These are phyloP conservation scores for Hylaea fasciaria DNA, from an alignment of 2,888 invertebrate genomes.

Conservation along the genomic window DNA sequence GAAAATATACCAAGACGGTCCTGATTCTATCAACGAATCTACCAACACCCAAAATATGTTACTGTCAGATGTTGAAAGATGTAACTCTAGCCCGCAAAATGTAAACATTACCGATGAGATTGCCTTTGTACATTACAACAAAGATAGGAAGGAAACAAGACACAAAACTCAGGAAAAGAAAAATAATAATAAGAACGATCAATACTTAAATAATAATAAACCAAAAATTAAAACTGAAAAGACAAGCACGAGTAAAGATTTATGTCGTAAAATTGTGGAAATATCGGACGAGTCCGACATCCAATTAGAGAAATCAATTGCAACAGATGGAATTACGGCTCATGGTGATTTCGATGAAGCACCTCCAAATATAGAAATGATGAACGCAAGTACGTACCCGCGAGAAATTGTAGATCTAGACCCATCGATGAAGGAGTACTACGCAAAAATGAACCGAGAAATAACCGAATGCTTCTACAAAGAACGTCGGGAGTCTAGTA, in stretches of 20 bases:
- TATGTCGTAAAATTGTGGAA: constrained; percentile 2
- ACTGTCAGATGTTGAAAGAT: constrained; percentile 55
- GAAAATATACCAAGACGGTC: constrained; percentile 54
- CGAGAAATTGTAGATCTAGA: constrained; percentile 60
- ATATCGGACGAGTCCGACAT: constrained; percentile 26
- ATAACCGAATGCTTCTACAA: constrained; percentile 37
- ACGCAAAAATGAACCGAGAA: constrained; percentile 53
- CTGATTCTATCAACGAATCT: constrained; percentile 49
- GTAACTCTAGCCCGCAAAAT: constrained; percentile 45
- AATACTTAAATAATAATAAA: not conserved
- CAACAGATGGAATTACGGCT: constrained; percentile 65
- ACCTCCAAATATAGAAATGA: constrained; percentile 56
- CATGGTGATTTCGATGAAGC: constrained; percentile 64
- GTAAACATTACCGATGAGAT: constrained; percentile 47
- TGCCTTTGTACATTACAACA: constrained; percentile 29
- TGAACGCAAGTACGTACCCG: constrained; percentile 49
- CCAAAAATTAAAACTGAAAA: not conserved
- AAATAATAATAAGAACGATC: not conserved
- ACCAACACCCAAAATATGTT: constrained; percentile 61
- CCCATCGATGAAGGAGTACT: constrained; percentile 57
- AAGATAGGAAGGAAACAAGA: constrained; percentile 18
- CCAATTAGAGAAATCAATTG: constrained; percentile 58
- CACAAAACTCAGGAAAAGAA: constrained; percentile 9
- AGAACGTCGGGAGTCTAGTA: constrained; percentile 17
- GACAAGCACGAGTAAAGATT: not conserved